Percentiles rank a stretch among this genome's conserved stretches.
Evolutionary conservation across 2,113 vertebrate genomes (phyloP).

Genomic region (Phasianus colchicus): DNA sequence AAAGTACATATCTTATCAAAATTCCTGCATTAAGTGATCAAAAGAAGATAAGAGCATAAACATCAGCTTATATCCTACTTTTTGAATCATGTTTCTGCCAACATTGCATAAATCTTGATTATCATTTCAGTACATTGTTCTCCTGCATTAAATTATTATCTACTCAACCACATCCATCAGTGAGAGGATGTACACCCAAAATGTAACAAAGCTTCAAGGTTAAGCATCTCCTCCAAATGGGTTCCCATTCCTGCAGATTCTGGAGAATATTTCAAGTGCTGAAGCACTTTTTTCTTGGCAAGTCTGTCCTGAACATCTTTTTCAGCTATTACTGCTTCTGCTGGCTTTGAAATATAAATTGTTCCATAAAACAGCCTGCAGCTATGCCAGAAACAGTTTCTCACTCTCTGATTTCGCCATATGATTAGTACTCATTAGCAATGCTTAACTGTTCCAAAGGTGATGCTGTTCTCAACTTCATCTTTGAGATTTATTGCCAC

Average conservation of each 20-base stretch:
- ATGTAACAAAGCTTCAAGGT: background rate
- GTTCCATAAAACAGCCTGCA: constrained; percentile 10
- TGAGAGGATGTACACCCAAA: fast-evolving
- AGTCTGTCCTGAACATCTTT: constrained; percentile 10
- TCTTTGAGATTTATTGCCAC: background rate
- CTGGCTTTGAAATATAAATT: constrained; percentile 36
- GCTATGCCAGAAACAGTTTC: constrained; percentile 27
- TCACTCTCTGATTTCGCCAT: constrained; percentile 23
- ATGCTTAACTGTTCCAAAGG: constrained; percentile 14
- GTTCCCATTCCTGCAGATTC: background rate
- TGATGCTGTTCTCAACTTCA: constrained; percentile 1
- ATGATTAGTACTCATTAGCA: constrained; percentile 55
- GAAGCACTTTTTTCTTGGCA: constrained; percentile 15
- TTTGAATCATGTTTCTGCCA: background rate
- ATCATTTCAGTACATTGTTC: constrained; percentile 4
- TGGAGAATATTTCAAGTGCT: background rate
- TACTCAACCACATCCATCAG: background rate
- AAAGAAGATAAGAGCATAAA: background rate
- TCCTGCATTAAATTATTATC: background rate
- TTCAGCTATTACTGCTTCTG: background rate
- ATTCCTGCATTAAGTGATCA: background rate
- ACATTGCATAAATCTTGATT: background rate
- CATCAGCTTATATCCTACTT: background rate
- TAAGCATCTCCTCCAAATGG: background rate
- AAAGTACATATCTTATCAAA: background rate